These are phyloP conservation scores for Diprion similis DNA, from an alignment of 1,140 invertebrate species.

Conservation along the genomic window DNA sequence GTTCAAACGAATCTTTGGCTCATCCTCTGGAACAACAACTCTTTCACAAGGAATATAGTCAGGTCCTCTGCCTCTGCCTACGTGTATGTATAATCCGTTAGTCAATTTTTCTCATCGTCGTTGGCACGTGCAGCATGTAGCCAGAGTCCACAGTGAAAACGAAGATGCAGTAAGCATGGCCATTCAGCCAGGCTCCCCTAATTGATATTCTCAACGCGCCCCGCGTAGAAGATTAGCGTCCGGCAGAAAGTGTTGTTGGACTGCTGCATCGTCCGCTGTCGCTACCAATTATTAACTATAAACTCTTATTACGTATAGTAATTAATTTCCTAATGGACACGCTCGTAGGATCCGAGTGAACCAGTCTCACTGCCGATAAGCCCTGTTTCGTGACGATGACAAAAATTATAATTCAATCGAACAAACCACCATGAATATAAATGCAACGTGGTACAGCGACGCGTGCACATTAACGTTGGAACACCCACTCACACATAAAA, in stretches of 20 bases:
- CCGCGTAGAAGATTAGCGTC: background rate
- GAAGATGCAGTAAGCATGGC: background rate
- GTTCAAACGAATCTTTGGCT: too few relatives aligned
- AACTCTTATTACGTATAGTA: background rate
- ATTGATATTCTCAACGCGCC: background rate
- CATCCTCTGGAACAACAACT: too few relatives aligned
- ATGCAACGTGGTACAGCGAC: background rate
- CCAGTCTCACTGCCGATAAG: too few relatives aligned
- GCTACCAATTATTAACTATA: background rate
- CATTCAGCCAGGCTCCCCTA: background rate
- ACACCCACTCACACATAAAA: too few relatives aligned
- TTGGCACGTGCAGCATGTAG: too few relatives aligned
- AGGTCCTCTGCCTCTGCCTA: too few relatives aligned
- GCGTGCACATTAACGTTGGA: too few relatives aligned
- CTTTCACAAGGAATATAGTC: too few relatives aligned
- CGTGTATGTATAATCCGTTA: background rate
- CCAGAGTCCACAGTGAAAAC: background rate
- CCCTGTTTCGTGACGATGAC: too few relatives aligned
- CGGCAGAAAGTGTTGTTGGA: constrained; percentile 4
- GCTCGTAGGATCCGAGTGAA: background rate
- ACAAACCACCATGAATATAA: background rate
- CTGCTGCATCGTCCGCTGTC: background rate
- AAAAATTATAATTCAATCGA: background rate
- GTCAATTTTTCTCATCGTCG: background rate
- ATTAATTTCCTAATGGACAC: background rate